Percentiles rank a stretch among this genome's conserved stretches.
Evolutionary conservation across 2,888 invertebrate species (phyloP).

Genomic region (Machimus atricapillus): DNA sequence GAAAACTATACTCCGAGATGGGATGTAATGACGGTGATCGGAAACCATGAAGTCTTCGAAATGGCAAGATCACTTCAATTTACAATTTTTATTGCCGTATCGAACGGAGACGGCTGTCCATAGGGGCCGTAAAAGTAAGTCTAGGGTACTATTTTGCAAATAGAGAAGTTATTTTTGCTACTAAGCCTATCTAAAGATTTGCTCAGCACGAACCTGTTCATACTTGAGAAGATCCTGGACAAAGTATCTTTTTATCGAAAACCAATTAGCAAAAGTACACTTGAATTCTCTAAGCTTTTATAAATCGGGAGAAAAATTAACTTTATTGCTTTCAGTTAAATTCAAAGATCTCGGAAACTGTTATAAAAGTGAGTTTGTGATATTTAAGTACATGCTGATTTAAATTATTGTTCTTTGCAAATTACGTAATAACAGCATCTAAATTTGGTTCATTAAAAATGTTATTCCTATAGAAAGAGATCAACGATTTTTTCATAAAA

Average conservation of each 20-base stretch:
- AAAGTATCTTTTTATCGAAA: neutral
- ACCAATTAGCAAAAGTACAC: neutral
- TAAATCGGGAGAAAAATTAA: neutral
- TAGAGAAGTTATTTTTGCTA: neutral
- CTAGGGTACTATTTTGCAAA: neutral
- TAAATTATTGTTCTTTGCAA: neutral
- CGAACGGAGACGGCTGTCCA: neutral
- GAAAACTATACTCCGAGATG: neutral
- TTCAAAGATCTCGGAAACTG: neutral
- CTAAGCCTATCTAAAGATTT: neutral
- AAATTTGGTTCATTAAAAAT: neutral
- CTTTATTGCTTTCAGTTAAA: neutral
- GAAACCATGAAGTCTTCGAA: neutral
- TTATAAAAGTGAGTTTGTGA: neutral
- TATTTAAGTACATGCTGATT: neutral
- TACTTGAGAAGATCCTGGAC: neutral
- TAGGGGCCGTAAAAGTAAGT: neutral
- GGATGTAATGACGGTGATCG: neutral
- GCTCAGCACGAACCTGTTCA: neutral
- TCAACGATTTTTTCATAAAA: too few relatives aligned
- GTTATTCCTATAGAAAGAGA: too few relatives aligned
- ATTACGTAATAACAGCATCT: neutral
- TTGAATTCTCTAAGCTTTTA: neutral
- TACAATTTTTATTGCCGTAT: neutral
- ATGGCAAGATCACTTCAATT: neutral